A percentile compares a stretch with the other conserved stretches of the same genome.
Evolutionary conservation across 1,140 invertebrate species (phyloP).

Genomic region (Argopecten irradians): DNA sequence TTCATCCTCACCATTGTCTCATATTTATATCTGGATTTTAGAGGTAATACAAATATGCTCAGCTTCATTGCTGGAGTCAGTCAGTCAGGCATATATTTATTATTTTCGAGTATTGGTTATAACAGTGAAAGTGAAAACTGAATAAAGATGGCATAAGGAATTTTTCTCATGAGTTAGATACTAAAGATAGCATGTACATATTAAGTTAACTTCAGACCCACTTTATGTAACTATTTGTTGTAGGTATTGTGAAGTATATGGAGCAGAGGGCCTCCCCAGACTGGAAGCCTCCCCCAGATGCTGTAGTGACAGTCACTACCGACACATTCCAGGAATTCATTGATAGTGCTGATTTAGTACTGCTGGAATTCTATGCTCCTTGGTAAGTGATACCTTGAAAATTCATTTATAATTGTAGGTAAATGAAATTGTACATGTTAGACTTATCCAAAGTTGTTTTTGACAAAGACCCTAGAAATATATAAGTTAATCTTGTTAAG

Average conservation of each 20-base stretch:
- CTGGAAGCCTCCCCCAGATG: slow-evolving; percentile 80
- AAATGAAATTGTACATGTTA: too few species aligned
- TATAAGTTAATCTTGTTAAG: too few species aligned
- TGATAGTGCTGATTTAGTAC: slow-evolving; percentile 77
- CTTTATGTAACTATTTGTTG: slow-evolving; percentile 26
- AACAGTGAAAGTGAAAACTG: background rate
- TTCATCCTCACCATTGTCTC: background rate
- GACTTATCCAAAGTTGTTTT: too few species aligned
- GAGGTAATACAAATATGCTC: background rate
- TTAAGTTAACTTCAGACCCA: background rate
- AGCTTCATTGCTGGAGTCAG: background rate
- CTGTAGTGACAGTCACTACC: slow-evolving; percentile 80
- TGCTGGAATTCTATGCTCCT: slow-evolving; percentile 83
- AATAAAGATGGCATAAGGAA: background rate
- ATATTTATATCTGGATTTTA: background rate
- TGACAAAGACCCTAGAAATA: too few species aligned
- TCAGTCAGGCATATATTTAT: background rate
- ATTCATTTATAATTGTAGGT: too few species aligned
- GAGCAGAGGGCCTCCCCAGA: slow-evolving; percentile 78
- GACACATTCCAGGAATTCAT: slow-evolving; percentile 80
- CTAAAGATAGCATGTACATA: background rate
- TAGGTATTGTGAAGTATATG: slow-evolving; percentile 80
- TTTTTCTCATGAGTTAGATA: background rate
- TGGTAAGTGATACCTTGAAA: slow-evolving; percentile 80
- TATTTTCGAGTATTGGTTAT: background rate